Conservation (phyloP, 37 sponge, comb jelly and placozoan species). For the Diacarnus erythraeanus region DNA sequence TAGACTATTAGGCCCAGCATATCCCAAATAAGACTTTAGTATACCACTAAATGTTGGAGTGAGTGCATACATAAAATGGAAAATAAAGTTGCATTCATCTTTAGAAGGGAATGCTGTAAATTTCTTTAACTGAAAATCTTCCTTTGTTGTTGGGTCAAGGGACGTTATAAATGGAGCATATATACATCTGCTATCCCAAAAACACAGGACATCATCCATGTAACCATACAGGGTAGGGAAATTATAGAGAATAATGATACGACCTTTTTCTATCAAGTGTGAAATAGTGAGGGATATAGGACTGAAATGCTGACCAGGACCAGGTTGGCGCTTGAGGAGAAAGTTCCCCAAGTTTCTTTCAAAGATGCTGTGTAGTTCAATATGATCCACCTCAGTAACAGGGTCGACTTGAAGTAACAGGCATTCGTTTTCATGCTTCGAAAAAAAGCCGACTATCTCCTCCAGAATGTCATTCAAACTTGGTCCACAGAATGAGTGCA, state of each 20-base stretch:
- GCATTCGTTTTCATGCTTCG: background rate
- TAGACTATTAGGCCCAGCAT: background rate
- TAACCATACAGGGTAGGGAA: background rate
- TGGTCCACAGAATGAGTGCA: constrained; percentile 28
- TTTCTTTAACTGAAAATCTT: background rate
- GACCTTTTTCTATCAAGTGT: constrained; percentile 4
- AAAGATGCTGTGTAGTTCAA: background rate
- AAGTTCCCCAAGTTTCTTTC: background rate
- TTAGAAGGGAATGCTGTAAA: background rate
- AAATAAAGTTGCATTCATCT: background rate
- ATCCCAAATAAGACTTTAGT: background rate
- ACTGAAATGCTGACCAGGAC: background rate
- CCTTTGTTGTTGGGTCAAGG: constrained; percentile 4
- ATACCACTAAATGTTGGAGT: constrained; percentile 13
- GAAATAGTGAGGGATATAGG: constrained; percentile 6
- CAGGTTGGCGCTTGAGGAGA: constrained; percentile 5
- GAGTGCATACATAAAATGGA: constrained; percentile 33
- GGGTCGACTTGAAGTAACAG: constrained; percentile 19
- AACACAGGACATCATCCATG: background rate
- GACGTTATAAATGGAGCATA: constrained; percentile 23
- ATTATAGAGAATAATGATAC: constrained; percentile 6
- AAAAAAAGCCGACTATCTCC: background rate
- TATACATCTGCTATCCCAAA: constrained; percentile 20
- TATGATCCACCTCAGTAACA: constrained; percentile 1
- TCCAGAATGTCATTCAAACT: constrained; percentile 2